Evolutionary conservation across 2,888 invertebrate species (phyloP).

Genomic region (Lapara coniferarum): DNA sequence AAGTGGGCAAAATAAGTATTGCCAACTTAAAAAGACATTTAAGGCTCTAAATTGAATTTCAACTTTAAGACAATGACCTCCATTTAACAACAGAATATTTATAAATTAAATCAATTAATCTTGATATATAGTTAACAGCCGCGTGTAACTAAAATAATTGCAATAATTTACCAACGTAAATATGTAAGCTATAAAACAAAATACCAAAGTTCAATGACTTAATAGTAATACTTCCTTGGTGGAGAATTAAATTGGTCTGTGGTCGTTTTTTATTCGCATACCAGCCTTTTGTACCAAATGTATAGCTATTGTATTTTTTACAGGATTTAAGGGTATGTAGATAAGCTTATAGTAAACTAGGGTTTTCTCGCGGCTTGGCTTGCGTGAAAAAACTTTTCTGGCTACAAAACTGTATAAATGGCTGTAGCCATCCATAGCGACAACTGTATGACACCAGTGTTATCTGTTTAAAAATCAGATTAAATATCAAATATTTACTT

Average conservation of each 20-base stretch:
- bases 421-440: too few species aligned
- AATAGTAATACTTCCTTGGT: slow-evolving; percentile 23
- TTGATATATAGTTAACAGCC: neutral
- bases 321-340: neutral
- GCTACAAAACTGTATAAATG: too few species aligned
- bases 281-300: neutral
- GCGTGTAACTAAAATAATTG: slow-evolving; percentile 16
- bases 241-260: slow-evolving; percentile 1
- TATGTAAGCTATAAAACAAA: slow-evolving; percentile 11
- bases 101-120: slow-evolving; percentile 5
- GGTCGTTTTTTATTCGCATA: slow-evolving; percentile 3
- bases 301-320: neutral
- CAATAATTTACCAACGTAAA: slow-evolving; percentile 15
- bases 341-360: too few species aligned
- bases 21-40: too few species aligned
- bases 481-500: too few species aligned
- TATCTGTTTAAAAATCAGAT: too few species aligned
- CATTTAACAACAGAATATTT: slow-evolving; percentile 5
- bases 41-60: too few species aligned
- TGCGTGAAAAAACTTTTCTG: too few species aligned
- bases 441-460: too few species aligned
- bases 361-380: too few species aligned
- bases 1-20: too few species aligned
- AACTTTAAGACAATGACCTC: neutral
- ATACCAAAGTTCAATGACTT: slow-evolving; percentile 22